A percentile compares a stretch with the other conserved stretches of the same genome.
These are phyloP conservation scores for Australoheros facetus DNA, from an alignment of 2,797 vertebrate species.

Conservation along the genomic window DNA sequence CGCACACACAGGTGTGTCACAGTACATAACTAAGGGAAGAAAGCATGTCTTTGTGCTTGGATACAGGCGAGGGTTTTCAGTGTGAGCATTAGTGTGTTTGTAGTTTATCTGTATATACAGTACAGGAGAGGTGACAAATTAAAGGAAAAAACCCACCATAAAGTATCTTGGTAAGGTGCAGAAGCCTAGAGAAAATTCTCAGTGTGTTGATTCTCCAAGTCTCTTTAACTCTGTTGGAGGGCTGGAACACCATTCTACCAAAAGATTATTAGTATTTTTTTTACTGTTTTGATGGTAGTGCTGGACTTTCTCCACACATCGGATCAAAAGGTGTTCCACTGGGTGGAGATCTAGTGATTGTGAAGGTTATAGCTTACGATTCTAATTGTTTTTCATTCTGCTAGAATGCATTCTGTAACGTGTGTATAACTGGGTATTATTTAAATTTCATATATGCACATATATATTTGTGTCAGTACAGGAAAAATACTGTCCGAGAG, in stretches of 20 bases:
- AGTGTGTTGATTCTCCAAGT: background rate
- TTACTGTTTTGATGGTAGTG: background rate
- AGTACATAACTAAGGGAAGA: slow-evolving; percentile 48
- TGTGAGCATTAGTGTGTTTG: background rate
- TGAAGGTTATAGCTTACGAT: too few species aligned
- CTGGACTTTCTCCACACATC: background rate
- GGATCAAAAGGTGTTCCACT: too few species aligned
- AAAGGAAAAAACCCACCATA: background rate
- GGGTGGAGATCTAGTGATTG: too few species aligned
- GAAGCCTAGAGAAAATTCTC: background rate
- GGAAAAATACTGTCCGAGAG: background rate
- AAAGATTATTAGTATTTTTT: background rate
- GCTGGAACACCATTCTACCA: background rate
- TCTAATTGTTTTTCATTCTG: background rate
- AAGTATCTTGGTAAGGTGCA: background rate
- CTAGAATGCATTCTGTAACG: background rate
- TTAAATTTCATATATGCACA: background rate
- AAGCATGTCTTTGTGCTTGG: slow-evolving; percentile 39
- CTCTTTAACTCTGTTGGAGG: background rate
- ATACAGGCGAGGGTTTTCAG: slow-evolving; percentile 7
- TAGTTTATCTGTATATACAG: background rate
- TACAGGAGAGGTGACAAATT: background rate
- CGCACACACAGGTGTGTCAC: slow-evolving; percentile 61
- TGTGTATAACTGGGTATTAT: background rate
- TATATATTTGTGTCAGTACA: background rate